Evolutionary conservation across 2,797 vertebrate genomes (phyloP).

Genomic region (Pipistrellus kuhlii): DNA sequence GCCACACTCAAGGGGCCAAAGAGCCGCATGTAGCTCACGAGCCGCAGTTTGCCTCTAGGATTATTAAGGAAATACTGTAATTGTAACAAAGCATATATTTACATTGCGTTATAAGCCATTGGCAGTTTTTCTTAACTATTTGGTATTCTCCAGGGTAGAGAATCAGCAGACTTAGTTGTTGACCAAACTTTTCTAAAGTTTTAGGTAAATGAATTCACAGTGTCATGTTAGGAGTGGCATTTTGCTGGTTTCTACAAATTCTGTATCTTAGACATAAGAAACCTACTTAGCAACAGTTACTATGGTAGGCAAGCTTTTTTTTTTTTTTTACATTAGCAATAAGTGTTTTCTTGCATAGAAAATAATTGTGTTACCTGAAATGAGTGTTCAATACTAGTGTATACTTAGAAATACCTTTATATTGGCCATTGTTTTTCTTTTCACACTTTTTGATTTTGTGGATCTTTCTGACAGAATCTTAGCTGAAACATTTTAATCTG

Average conservation of each 20-base stretch:
- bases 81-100: slow-evolving; percentile 53
- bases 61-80: slow-evolving; percentile 48
- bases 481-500: slow-evolving; percentile 70
- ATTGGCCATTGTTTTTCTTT: slow-evolving; percentile 32
- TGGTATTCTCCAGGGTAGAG: neutral
- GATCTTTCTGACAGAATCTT: slow-evolving; percentile 58
- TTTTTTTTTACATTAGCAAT: slow-evolving; percentile 26
- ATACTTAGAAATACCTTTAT: slow-evolving; percentile 5
- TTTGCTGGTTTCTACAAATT: slow-evolving; percentile 13
- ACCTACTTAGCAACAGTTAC: slow-evolving; percentile 62
- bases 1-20: too few species aligned
- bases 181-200: slow-evolving; percentile 24
- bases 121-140: slow-evolving; percentile 49
- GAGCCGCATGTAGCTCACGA: too few species aligned
- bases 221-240: neutral
- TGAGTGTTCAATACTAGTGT: slow-evolving; percentile 25
- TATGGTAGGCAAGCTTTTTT: slow-evolving; percentile 9
- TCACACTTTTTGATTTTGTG: slow-evolving; percentile 47
- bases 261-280: slow-evolving; percentile 29
- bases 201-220: slow-evolving; percentile 37
- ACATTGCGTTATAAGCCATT: neutral
- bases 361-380: slow-evolving; percentile 29
- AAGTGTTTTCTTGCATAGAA: slow-evolving; percentile 55
- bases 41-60: neutral
- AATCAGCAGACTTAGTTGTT: neutral